These are phyloP conservation scores for Alosa sapidissima DNA, from an alignment of 2,797 vertebrate genomes.

Conservation along the genomic window DNA sequence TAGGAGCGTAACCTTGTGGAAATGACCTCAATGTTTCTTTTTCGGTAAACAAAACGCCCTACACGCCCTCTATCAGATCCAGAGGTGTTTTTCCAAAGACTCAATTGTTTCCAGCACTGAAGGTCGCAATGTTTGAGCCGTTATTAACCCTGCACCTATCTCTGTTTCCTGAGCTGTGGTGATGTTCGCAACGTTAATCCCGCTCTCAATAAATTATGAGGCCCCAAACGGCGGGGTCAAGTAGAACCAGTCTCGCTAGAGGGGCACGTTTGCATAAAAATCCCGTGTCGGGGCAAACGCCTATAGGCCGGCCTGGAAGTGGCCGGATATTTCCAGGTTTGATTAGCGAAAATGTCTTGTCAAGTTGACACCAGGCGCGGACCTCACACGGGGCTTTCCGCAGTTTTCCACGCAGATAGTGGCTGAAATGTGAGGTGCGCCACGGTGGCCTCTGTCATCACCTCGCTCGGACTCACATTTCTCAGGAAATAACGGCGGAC, in stretches of 20 bases:
- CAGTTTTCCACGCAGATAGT: constrained; percentile 20
- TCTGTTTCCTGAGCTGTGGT: constrained; percentile 27
- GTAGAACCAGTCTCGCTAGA: constrained; percentile 24
- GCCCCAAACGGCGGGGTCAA: constrained; percentile 36
- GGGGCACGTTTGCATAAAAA: constrained; percentile 9
- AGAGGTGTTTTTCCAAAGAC: constrained; percentile 16
- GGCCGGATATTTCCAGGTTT: constrained; percentile 16
- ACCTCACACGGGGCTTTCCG: constrained; percentile 17
- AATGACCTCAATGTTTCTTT: constrained; percentile 19
- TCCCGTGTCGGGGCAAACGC: constrained; percentile 9
- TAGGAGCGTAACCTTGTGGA: background rate
- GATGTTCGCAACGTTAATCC: constrained; percentile 36
- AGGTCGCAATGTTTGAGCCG: background rate
- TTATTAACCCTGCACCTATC: constrained; percentile 33
- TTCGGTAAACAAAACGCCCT: constrained; percentile 17
- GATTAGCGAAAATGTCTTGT: constrained; percentile 13
- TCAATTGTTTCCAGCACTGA: constrained; percentile 9
- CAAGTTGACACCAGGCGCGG: constrained; percentile 7
- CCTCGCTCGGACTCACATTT: constrained; percentile 58
- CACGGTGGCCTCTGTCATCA: constrained; percentile 44
- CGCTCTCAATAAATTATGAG: constrained; percentile 50
- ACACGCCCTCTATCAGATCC: constrained; percentile 3
- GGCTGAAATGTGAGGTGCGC: constrained; percentile 38
- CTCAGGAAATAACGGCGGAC: constrained; percentile 58
- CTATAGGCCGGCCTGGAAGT: background rate